Evolutionary conservation across 2,113 vertebrate genomes (phyloP).

Genomic region (Chionis minor): DNA sequence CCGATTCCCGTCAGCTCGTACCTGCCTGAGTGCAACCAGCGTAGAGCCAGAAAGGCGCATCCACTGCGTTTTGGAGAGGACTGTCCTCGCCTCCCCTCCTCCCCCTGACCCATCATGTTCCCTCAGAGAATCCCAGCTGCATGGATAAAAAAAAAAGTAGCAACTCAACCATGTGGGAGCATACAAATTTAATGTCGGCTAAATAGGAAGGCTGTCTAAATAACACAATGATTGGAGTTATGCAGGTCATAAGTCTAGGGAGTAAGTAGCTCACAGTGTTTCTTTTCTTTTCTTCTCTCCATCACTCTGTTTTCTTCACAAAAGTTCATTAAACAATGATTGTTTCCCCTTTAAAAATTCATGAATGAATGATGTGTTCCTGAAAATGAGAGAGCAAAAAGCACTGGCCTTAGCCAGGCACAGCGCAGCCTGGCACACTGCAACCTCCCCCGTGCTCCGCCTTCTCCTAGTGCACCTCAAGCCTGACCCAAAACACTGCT

Average conservation of each 20-base stretch:
- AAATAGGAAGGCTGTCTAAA: conserved; percentile 56
- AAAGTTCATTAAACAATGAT: conserved; percentile 61
- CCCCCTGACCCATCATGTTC: conserved; percentile 8
- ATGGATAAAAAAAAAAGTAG: conserved; percentile 1
- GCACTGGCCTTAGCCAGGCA: neutral
- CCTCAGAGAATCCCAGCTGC: conserved; percentile 50
- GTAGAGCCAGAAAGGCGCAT: neutral
- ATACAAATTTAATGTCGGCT: conserved; percentile 53
- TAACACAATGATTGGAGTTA: conserved; percentile 18
- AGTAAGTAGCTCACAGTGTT: neutral
- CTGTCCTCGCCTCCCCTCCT: conserved; percentile 34
- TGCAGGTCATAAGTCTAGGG: conserved; percentile 51
- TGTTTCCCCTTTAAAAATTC: conserved; percentile 24
- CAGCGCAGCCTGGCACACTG: neutral
- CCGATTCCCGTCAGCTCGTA: conserved; percentile 11
- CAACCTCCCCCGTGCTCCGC: neutral
- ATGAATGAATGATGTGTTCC: neutral
- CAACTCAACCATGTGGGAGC: conserved; percentile 39
- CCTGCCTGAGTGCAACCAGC: conserved; percentile 1
- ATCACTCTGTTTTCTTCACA: neutral
- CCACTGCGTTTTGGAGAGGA: neutral
- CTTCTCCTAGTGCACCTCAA: neutral
- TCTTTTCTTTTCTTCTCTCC: neutral
- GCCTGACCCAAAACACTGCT: neutral
- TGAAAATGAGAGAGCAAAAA: conserved; percentile 37